Base-by-base conservation (phyloP, 35 echinoderm and acorn worm genomes). In the Anneissia japonica region DNA sequence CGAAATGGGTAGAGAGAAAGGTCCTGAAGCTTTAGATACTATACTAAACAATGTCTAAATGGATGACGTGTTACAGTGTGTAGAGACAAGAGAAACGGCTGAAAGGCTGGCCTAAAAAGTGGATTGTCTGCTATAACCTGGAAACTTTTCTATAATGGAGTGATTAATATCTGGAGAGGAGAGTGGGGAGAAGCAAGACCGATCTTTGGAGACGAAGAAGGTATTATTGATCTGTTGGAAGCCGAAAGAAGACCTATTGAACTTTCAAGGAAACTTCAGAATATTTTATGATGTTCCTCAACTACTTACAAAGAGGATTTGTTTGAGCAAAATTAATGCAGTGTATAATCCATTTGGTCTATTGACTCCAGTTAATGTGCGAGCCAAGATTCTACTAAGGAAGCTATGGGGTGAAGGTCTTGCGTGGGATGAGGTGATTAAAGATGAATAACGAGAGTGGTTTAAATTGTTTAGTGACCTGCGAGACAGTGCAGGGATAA, bases 371-470 rank as follows among this genome's bases (percentile, higher is more conserved):
- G 29, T 93, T 9, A 83, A 81, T n/a, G 46, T 93, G 7, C 81
- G 82, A 38, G 86, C 87, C 19, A 93, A 88, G 38, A 85, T 93
- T 21, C 33, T 93, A 17, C 75, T 93, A 5, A 23, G 87, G 43
- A 88, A 85, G 35, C 74, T 93, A 34, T 88, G 86, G 86, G 82
- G 86, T 0, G 35, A 43, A 46, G 80, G 76, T 26, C 51, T 93
- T 35, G 86, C 30, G 4, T 92, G 86, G 86, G 91, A 93, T 31
- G 43, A 93, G 0, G 74, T 87, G 0, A 46, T 93, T 9, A 34
- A 39, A n/a, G 40, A 87, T 0, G 35, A 13, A 11, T 35, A 46
- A 46, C 0, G 1, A 38, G 73, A 88, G 14, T 92, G 90, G 90
- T 10, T 64, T 6, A 0, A 87, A 16, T 84, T 87, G 26, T 87